These are phyloP conservation scores for Mythimna impura DNA, from an alignment of 2,888 invertebrate species.

Conservation along the genomic window DNA sequence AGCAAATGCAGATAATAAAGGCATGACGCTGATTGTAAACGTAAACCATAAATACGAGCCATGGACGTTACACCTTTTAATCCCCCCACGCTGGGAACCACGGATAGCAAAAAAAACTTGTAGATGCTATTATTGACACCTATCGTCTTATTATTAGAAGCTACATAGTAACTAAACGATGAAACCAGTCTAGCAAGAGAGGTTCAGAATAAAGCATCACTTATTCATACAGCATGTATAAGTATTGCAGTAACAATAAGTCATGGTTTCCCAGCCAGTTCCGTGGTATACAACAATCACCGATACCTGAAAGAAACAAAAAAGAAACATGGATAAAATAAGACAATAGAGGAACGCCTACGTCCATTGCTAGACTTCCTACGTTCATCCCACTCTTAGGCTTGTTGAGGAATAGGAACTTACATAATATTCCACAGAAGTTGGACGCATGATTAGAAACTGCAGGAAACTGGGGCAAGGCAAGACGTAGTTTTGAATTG, in stretches of 20 bases:
- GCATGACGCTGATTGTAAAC: slow-evolving; percentile 23
- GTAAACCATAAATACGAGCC: slow-evolving; percentile 25
- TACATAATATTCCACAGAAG: slow-evolving; percentile 58
- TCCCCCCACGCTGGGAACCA: slow-evolving; percentile 1
- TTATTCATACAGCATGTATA: slow-evolving; percentile 29
- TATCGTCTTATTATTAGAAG: slow-evolving; percentile 44
- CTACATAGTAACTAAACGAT: slow-evolving; percentile 42
- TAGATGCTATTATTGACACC: slow-evolving; percentile 48
- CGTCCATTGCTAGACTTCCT: slow-evolving; percentile 46
- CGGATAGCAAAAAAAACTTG: slow-evolving; percentile 36
- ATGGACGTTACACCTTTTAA: slow-evolving; percentile 1
- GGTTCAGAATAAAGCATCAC: slow-evolving; percentile 18
- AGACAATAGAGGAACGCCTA: slow-evolving; percentile 66
- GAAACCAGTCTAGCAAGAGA: slow-evolving; percentile 33
- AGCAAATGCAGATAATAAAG: slow-evolving; percentile 31
- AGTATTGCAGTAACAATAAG: slow-evolving; percentile 45
- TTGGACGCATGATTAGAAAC: slow-evolving; percentile 59
- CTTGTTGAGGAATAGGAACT: slow-evolving; percentile 47
- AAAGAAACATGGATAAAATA: slow-evolving; percentile 45
- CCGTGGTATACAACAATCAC: slow-evolving; percentile 30
- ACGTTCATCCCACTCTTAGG: slow-evolving; percentile 52
- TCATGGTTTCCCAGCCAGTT: slow-evolving; percentile 35
- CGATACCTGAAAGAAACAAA: slow-evolving; percentile 39
- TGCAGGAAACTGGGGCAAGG: slow-evolving; percentile 55
- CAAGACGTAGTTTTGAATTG: slow-evolving; percentile 56